phyloP scores from a whole-genome alignment of 37 sponge, comb jelly and placozoan species.

The Crambe crambe region DNA sequence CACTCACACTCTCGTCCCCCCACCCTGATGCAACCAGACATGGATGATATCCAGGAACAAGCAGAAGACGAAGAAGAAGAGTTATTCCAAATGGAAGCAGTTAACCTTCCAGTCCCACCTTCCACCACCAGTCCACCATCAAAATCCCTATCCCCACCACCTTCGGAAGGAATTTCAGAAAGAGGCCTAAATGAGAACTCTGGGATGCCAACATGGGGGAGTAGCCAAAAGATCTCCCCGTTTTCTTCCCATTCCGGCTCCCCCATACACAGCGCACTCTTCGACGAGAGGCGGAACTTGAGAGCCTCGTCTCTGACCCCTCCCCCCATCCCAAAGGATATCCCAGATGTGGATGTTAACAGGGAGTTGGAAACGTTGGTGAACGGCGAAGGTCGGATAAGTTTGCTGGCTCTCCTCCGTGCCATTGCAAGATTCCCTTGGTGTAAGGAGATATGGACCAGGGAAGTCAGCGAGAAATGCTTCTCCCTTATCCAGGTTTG shows the following conservation, averaged over 20 bases:
- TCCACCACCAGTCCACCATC: neutral
- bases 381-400: conserved; percentile 65
- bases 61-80: neutral
- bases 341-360: conserved; percentile 16
- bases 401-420: conserved; percentile 62
- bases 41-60: neutral
- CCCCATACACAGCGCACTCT: neutral
- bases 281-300: neutral
- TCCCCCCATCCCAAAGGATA: conserved; percentile 10
- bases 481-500: conserved; percentile 67
- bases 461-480: conserved; percentile 37
- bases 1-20: no score
- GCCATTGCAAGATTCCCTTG: conserved; percentile 54
- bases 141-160: neutral
- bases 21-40: neutral
- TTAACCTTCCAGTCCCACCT: neutral
- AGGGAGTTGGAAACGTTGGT: conserved; percentile 34
- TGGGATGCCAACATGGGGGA: neutral
- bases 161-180: neutral
- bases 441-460: conserved; percentile 36
- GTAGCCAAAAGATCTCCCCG: neutral
- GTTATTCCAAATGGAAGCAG: neutral
- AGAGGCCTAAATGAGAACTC: neutral
- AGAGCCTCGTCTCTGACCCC: neutral
- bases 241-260: neutral